These are phyloP conservation scores for Phylloscopus trochilus DNA, from an alignment of 2,113 vertebrate species.

Conservation along the genomic window DNA sequence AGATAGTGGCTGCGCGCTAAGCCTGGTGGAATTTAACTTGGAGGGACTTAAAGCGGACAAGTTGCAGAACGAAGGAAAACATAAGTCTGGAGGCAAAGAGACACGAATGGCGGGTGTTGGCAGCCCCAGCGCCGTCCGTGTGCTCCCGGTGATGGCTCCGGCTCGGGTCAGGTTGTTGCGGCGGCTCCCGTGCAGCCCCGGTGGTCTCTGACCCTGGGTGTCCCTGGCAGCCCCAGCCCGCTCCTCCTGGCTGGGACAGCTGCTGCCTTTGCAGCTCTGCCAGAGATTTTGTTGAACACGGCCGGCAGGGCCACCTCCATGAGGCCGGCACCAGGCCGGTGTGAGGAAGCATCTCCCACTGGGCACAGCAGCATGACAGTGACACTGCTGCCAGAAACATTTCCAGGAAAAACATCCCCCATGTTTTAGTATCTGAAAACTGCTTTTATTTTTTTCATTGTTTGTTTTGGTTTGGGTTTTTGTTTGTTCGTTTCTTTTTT, in stretches of 20 bases:
- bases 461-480: background rate
- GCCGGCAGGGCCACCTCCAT: no score
- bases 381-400: background rate
- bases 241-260: no score
- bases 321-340: no score
- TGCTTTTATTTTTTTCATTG: background rate
- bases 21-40: background rate
- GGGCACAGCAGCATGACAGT: fast-evolving
- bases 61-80: background rate
- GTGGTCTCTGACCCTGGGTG: no score
- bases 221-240: background rate
- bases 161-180: fast-evolving
- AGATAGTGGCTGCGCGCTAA: background rate
- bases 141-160: background rate
- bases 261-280: fast-evolving
- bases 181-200: background rate
- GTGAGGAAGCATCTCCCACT: background rate
- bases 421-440: background rate
- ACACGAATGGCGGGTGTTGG: background rate
- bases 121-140: background rate
- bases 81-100: background rate
- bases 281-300: fast-evolving
- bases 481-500: background rate
- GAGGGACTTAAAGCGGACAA: background rate
- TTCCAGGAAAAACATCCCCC: background rate